Evolutionary conservation across 2,797 vertebrate species (phyloP), one percentile per base, ranked within the genome.

Genomic region (Cephalopachus bancanus): DNA sequence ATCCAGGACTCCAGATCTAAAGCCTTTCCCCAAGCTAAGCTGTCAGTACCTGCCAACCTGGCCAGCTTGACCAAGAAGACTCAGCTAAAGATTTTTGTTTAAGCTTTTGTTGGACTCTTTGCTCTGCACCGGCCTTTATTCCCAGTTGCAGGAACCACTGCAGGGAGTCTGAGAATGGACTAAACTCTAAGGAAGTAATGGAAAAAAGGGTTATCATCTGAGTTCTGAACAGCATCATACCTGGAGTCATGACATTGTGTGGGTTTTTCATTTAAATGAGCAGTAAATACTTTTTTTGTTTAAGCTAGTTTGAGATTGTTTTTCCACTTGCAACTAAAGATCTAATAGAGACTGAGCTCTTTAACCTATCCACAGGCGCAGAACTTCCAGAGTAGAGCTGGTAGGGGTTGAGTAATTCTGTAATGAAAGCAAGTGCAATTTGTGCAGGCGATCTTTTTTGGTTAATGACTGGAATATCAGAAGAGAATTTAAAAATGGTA

Each of bases 181-280:
- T 71, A 33, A 44, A 33, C 26, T 67, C 28, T 65, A 74, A 85
- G 49, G 65, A 53, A 53, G 37, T 49, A 67, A 62, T 88, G 72
- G 69, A 81, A 80, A 78, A 24, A 78, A 17, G 10, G 30, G 44
- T 19, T 44, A 33, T 33, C 7, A 44, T 30, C 10, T 11, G 3
- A 71, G 57, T 81, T 9, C 51, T n/a, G 79, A 78, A 69, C 17
- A 87, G 72, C 89, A 26, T 26, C n/a, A 51, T 49, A 26, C 24
- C 26, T 64, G 19, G 81, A 93, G 55, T 89, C 19, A 28, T 20
- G 65, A 30, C 62, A 65, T 51, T 5, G 26, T 26, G 19, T 83
- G 74, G 33, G 87, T 24, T 94, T 91, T 62, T 83, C n/a, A 60
- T 79, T 81, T 94, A 60, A 79, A 67, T 92, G 19, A 85, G 75